phyloP scores from a whole-genome alignment of 2,113 vertebrate species.

The Rhegmatorhina hoffmannsi region DNA sequence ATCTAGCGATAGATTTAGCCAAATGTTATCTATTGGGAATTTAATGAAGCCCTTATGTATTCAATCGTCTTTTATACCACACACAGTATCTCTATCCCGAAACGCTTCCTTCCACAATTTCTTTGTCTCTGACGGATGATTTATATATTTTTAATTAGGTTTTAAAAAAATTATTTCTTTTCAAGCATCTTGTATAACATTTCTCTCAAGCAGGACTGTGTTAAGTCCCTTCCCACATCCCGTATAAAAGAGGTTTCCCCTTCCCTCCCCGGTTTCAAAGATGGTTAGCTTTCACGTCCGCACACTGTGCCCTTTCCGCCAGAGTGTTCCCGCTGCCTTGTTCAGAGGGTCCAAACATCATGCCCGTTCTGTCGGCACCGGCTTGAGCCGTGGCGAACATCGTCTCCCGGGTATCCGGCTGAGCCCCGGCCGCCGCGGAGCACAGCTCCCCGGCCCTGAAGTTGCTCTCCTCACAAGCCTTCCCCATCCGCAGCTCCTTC shows the following conservation, averaged over 20 bases:
- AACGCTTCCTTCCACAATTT: constrained; percentile 67
- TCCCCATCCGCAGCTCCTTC: background rate
- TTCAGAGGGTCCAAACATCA: background rate
- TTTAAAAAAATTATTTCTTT: background rate
- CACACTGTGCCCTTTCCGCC: background rate
- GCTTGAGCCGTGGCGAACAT: background rate
- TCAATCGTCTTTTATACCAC: constrained; percentile 73
- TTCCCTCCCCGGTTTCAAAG: background rate
- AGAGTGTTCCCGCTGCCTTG: background rate
- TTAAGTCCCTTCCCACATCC: constrained; percentile 1
- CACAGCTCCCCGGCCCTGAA: background rate
- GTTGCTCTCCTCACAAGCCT: background rate
- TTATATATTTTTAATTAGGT: constrained; percentile 71
- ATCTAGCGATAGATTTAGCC: constrained; percentile 75
- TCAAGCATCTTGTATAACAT: background rate
- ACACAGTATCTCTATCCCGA: constrained; percentile 73
- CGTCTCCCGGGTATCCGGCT: background rate
- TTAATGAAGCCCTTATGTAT: constrained; percentile 79
- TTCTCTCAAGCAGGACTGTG: background rate
- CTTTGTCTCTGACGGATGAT: constrained; percentile 64
- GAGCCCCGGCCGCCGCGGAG: fast-evolving
- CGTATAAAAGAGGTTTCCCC: background rate
- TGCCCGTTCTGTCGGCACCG: background rate
- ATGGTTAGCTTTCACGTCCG: background rate
- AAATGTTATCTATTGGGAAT: constrained; percentile 80